A percentile compares a stretch with the other conserved stretches of the same genome.
These are phyloP conservation scores for Leptinotarsa defecta DNA, from an alignment of 1,140 invertebrate genomes.

Conservation along the genomic window DNA sequence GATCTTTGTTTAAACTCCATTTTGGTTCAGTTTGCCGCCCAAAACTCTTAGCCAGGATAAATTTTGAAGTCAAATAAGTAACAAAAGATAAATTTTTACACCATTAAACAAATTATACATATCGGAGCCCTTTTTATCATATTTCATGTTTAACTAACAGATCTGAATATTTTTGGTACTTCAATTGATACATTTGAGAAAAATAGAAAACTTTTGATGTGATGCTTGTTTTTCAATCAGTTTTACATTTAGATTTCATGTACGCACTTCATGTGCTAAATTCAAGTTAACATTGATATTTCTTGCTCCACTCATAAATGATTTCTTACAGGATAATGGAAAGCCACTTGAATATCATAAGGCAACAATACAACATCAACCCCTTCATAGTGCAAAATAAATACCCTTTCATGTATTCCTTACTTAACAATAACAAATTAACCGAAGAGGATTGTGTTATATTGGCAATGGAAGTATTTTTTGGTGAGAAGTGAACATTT, in stretches of 20 bases:
- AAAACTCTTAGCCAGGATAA: too few relatives aligned
- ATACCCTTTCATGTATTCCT: conserved; percentile 48
- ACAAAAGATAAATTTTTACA: too few relatives aligned
- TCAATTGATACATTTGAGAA: conserved; percentile 4
- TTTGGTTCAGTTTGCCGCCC: too few relatives aligned
- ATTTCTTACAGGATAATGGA: conserved; percentile 34
- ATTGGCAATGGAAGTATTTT: conserved; percentile 54
- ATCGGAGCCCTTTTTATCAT: neutral
- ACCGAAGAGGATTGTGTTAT: conserved; percentile 49
- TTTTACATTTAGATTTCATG: too few relatives aligned
- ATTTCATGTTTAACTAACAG: too few relatives aligned
- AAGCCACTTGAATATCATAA: conserved; percentile 34
- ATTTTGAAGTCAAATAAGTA: too few relatives aligned
- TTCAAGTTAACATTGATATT: neutral
- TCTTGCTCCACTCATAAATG: neutral
- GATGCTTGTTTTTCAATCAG: too few relatives aligned
- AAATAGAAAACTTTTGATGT: neutral
- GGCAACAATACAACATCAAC: conserved; percentile 32
- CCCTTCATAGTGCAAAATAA: conserved; percentile 33
- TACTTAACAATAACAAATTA: conserved; percentile 50
- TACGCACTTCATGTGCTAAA: too few relatives aligned
- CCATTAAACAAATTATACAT: too few relatives aligned
- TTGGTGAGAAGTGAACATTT: conserved; percentile 26
- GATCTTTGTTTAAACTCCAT: too few relatives aligned
- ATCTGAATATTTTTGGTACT: neutral